Evolutionary conservation across 2,113 vertebrate genomes (phyloP).

Genomic region (Eudyptes chrysolophus): DNA sequence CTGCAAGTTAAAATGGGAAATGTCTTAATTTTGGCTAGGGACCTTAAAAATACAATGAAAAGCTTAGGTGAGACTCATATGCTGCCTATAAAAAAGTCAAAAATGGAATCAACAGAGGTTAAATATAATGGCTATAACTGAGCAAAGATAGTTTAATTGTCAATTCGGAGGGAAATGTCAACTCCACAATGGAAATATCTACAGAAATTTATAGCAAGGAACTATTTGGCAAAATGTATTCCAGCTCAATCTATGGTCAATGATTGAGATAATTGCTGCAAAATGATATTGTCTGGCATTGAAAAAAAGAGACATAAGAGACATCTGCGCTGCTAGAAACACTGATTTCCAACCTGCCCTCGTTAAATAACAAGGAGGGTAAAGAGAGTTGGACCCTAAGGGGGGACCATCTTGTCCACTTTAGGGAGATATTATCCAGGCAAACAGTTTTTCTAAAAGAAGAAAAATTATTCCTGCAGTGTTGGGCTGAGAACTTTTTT

Average conservation of each 20-base stretch:
- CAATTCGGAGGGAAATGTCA: constrained; percentile 12
- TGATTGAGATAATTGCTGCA: neutral
- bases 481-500: neutral
- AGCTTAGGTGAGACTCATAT: neutral
- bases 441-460: neutral
- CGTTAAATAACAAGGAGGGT: neutral
- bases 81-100: neutral
- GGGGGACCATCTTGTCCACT: neutral
- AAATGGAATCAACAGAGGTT: constrained; percentile 19
- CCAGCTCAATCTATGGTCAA: neutral
- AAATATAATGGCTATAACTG: neutral
- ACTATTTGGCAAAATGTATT: neutral
- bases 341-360: neutral
- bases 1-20: constrained; percentile 11
- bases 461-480: neutral
- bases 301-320: neutral
- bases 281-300: neutral
- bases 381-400: neutral
- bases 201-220: neutral
- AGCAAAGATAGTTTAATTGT: constrained; percentile 3
- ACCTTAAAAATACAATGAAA: constrained; percentile 29
- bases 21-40: constrained; percentile 31
- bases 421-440: neutral
- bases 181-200: neutral
- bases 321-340: neutral